phyloP scores from a whole-genome alignment of 2,797 vertebrate species.

The Chelonia mydas region DNA sequence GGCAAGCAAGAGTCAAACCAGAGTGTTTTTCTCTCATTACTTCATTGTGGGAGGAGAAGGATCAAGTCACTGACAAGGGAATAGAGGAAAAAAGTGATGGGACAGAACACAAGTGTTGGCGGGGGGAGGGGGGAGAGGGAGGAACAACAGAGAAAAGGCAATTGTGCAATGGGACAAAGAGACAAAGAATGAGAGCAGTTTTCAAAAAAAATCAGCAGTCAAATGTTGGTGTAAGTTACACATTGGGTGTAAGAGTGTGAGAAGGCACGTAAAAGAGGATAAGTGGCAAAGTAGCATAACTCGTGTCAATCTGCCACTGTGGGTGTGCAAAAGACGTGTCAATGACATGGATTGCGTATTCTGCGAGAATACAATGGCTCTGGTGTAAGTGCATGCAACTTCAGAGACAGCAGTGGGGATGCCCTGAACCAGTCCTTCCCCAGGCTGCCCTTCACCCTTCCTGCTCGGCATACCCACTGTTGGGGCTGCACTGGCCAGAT shows the following conservation, averaged over 20 bases:
- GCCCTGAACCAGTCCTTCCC: background rate
- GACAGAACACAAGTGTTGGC: background rate
- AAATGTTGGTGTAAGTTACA: background rate
- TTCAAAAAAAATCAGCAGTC: background rate
- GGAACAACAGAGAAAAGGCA: fast-evolving
- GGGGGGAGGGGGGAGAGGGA: background rate
- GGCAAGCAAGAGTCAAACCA: background rate
- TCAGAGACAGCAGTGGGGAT: background rate
- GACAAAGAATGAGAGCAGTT: background rate
- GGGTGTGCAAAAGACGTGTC: background rate
- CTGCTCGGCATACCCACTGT: fast-evolving
- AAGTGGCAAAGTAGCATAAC: background rate
- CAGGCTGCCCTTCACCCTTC: background rate
- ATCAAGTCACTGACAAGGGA: too few species aligned
- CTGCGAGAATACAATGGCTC: background rate
- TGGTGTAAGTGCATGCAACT: background rate
- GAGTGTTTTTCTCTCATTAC: background rate
- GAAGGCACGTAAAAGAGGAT: background rate
- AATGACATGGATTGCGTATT: background rate
- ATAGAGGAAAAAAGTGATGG: background rate
- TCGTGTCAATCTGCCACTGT: background rate
- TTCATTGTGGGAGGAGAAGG: fast-evolving
- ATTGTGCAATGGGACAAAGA: background rate
- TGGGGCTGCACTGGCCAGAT: background rate
- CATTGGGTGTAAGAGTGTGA: background rate